Conservation (phyloP, 2,888 invertebrate genomes). For the Icerya purchasi region DNA sequence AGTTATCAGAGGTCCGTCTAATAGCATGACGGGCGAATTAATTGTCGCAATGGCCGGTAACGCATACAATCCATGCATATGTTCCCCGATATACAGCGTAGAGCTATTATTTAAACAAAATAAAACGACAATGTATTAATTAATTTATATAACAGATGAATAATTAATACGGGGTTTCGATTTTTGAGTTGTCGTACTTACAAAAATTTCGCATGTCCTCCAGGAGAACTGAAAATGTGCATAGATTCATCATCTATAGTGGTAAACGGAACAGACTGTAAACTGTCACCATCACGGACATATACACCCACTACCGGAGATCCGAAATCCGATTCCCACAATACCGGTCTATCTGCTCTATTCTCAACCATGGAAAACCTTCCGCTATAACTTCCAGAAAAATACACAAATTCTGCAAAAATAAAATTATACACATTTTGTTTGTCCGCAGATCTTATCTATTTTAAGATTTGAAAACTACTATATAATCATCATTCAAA, state of each 20-base stretch:
- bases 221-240: background rate
- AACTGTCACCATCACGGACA: conserved; percentile 46
- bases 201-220: conserved; percentile 2
- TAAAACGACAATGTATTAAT: too few relatives aligned
- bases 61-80: conserved; percentile 70
- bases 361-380: conserved; percentile 63
- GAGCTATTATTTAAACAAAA: conserved; percentile 41
- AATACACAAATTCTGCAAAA: conserved; percentile 55
- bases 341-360: conserved; percentile 35
- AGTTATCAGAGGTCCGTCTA: conserved; percentile 42
- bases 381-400: conserved; percentile 75
- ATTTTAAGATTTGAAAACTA: too few relatives aligned
- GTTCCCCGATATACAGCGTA: conserved; percentile 80
- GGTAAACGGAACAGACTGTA: conserved; percentile 68
- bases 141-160: too few relatives aligned
- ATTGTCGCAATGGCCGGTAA: conserved; percentile 81
- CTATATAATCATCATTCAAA: too few relatives aligned
- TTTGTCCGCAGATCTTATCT: too few relatives aligned
- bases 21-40: conserved; percentile 30
- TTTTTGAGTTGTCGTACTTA: too few relatives aligned
- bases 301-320: conserved; percentile 85
- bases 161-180: too few relatives aligned
- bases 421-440: too few relatives aligned
- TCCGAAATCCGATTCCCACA: conserved; percentile 71
- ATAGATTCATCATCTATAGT: conserved; percentile 73